Conservation (phyloP, 2,113 vertebrate genomes). For the Lycaon pictus region DNA sequence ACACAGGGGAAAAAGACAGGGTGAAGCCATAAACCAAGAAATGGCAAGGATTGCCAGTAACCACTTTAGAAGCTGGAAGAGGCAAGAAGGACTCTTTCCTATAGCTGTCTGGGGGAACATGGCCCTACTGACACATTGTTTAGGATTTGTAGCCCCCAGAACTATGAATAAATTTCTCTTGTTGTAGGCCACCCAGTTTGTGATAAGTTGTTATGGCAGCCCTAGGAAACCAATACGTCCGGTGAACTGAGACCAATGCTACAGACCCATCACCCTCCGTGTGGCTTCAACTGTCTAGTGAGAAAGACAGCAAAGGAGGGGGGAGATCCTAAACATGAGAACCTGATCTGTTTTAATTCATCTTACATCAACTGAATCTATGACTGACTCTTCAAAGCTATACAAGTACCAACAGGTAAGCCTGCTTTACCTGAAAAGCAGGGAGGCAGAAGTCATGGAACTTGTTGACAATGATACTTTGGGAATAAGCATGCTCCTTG, state of each 20-base stretch:
- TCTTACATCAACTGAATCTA: not conserved
- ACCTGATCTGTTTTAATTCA: constrained; percentile 3
- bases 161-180: not conserved
- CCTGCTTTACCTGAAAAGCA: constrained; percentile 59
- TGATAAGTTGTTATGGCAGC: not conserved
- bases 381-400: constrained; percentile 14
- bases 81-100: not conserved
- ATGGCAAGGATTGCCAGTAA: not conserved
- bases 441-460: constrained; percentile 6
- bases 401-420: constrained; percentile 71
- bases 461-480: not conserved
- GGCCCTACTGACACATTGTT: not conserved
- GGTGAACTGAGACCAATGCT: not conserved
- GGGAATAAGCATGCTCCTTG: constrained; percentile 12
- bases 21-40: not conserved
- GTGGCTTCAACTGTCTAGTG: not conserved
- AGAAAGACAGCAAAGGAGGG: not conserved
- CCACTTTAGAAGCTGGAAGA: not conserved
- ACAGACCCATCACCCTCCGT: not conserved
- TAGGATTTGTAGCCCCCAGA: not conserved
- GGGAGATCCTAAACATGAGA: constrained; percentile 11
- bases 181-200: not conserved
- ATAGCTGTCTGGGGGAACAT: not conserved
- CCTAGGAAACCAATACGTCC: not conserved
- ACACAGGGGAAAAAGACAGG: not conserved